Conservation (phyloP, 2,113 vertebrate species). For the Nycticebus coucang region DNA sequence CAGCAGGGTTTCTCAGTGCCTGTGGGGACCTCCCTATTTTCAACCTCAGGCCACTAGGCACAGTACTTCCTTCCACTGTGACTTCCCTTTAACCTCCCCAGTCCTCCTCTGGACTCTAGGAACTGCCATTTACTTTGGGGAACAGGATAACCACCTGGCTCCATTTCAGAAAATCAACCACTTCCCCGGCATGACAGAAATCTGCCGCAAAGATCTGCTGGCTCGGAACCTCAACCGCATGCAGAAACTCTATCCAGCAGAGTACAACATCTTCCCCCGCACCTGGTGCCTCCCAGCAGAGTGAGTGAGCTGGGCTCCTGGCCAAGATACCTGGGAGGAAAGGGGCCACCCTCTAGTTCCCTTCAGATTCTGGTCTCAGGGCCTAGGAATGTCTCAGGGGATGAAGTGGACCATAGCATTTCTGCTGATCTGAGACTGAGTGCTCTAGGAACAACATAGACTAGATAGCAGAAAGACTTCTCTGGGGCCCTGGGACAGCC, state of each 20-base stretch:
- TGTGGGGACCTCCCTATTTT: not conserved
- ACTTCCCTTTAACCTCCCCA: not conserved
- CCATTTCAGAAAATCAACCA: conserved; percentile 89
- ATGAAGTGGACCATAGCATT: not conserved
- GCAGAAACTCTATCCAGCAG: conserved; percentile 86
- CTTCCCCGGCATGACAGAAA: conserved; percentile 89
- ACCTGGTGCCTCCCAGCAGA: conserved; percentile 89
- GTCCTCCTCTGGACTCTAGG: accelerated
- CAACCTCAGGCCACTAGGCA: not conserved
- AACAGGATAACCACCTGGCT: not conserved
- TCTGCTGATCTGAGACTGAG: not conserved
- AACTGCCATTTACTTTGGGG: not conserved
- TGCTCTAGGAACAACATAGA: not conserved
- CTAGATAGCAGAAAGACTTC: not conserved
- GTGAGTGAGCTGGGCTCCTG: conserved; percentile 78
- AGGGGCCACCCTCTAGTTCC: no score
- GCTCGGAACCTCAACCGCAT: conserved; percentile 88
- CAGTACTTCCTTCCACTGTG: not conserved
- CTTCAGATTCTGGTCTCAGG: not conserved
- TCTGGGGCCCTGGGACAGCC: accelerated
- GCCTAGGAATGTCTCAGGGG: not conserved
- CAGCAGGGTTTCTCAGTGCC: not conserved
- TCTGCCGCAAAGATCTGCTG: conserved; percentile 88
- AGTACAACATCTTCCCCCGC: conserved; percentile 86
- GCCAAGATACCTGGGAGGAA: accelerated